Conservation (phyloP, 2,888 invertebrate genomes). For the Eupithecia subfuscata region DNA sequence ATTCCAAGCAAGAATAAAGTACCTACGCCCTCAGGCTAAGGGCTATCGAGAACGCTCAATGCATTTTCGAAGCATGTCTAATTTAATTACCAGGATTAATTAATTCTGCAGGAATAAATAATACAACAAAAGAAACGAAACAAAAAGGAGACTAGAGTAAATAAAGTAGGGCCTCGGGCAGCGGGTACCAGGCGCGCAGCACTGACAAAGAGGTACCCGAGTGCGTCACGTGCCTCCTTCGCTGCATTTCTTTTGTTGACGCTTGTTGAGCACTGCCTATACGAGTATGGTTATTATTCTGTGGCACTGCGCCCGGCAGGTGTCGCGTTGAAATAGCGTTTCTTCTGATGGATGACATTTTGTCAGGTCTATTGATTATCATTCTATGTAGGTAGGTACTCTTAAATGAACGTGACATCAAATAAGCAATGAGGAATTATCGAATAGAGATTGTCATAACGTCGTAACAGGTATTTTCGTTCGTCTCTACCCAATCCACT, state of each 20-base stretch:
- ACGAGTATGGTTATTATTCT: too few relatives aligned
- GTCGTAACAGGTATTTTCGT: not conserved
- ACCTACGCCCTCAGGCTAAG: not conserved
- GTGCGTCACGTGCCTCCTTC: constrained; percentile 61
- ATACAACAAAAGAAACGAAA: constrained; percentile 2
- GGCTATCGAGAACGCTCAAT: constrained; percentile 1
- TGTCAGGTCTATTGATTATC: not conserved
- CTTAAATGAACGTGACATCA: not conserved
- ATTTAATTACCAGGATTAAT: not conserved
- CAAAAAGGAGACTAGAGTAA: constrained; percentile 28
- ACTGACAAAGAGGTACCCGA: constrained; percentile 63
- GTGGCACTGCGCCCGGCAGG: constrained; percentile 27
- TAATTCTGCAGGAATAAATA: constrained; percentile 4
- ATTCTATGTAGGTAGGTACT: not conserved
- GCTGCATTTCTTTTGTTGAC: constrained; percentile 50
- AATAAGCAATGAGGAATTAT: not conserved
- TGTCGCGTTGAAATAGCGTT: not conserved
- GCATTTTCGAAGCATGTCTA: not conserved
- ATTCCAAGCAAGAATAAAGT: not conserved
- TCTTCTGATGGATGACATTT: not conserved
- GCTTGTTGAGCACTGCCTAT: constrained; percentile 13
- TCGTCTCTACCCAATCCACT: not conserved
- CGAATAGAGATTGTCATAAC: not conserved
- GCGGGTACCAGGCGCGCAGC: constrained; percentile 62
- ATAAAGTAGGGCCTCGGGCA: constrained; percentile 46